Percentiles rank a stretch among this genome's conserved stretches.
Conservation (phyloP, 1,140 invertebrate genomes). For the Oncopodura yosiiana region DNA sequence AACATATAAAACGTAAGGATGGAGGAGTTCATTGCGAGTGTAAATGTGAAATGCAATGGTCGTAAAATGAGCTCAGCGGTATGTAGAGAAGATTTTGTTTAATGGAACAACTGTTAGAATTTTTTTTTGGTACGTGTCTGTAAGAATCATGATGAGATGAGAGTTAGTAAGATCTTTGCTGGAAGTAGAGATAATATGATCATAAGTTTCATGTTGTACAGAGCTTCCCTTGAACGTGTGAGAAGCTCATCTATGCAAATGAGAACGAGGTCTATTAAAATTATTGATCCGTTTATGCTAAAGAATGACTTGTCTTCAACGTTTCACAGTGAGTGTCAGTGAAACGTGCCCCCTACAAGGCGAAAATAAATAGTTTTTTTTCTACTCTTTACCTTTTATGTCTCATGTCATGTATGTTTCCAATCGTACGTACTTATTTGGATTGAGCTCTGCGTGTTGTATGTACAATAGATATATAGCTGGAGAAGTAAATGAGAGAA, state of each 20-base stretch:
- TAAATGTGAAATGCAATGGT: slow-evolving; percentile 13
- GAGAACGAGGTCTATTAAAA: slow-evolving; percentile 24
- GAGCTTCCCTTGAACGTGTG: too few relatives aligned
- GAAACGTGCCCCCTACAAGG: slow-evolving; percentile 21
- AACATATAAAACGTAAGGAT: too few relatives aligned
- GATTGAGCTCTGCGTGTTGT: slow-evolving; percentile 1
- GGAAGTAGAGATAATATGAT: too few relatives aligned
- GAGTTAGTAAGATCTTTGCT: too few relatives aligned
- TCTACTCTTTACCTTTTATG: too few relatives aligned
- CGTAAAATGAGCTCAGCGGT: slow-evolving; percentile 24
- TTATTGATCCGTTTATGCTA: slow-evolving; percentile 25
- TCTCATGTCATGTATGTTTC: too few relatives aligned
- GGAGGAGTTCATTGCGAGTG: too few relatives aligned
- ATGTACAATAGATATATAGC: too few relatives aligned
- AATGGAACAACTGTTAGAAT: slow-evolving; percentile 5
- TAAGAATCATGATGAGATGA: background rate
- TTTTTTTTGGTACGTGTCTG: background rate
- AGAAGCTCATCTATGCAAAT: slow-evolving; percentile 28
- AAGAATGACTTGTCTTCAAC: slow-evolving; percentile 25
- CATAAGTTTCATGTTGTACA: too few relatives aligned
- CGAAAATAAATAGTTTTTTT: slow-evolving; percentile 24
- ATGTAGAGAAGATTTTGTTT: slow-evolving; percentile 22
- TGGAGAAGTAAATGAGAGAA: too few relatives aligned
- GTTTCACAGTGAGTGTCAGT: slow-evolving; percentile 14
- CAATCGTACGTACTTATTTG: slow-evolving; percentile 11